Conservation (phyloP, 1,140 invertebrate species). For the Geopemphigus sp. region DNA sequence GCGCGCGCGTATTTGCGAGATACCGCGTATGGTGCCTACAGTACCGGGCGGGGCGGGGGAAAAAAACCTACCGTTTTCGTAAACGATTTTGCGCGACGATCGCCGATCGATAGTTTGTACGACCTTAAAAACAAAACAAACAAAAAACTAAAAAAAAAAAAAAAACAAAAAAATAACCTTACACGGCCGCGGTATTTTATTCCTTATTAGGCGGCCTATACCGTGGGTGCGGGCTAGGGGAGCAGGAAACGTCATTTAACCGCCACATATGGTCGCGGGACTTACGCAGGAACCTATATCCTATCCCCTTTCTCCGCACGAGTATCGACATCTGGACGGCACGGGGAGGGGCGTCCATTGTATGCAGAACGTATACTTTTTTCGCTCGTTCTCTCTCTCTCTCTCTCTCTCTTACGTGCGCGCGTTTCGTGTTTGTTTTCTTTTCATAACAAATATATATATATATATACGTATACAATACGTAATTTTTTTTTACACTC, state of each 20-base stretch:
- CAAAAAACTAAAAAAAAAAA: neutral
- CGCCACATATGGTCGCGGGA: slow-evolving; percentile 23
- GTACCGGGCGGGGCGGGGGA: too few relatives aligned
- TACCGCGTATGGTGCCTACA: too few relatives aligned
- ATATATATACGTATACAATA: neutral
- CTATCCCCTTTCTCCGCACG: neutral
- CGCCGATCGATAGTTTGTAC: too few relatives aligned
- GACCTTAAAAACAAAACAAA: too few relatives aligned
- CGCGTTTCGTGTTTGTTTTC: neutral
- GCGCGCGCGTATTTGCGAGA: too few relatives aligned
- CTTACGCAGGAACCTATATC: slow-evolving; percentile 5
- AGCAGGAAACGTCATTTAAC: slow-evolving; percentile 49
- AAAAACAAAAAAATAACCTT: neutral
- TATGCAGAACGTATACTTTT: slow-evolving; percentile 31
- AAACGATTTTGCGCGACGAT: neutral
- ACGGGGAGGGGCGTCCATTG: slow-evolving; percentile 48
- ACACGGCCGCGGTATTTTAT: slow-evolving; percentile 33
- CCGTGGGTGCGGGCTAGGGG: neutral
- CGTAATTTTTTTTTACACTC: neutral
- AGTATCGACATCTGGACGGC: slow-evolving; percentile 48
- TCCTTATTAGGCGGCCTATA: slow-evolving; percentile 15
- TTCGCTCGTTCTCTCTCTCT: neutral
- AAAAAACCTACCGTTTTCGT: neutral
- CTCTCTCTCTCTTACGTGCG: neutral
- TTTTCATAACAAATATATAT: neutral